phyloP scores from a whole-genome alignment of 2,113 vertebrate genomes.

The Pholis gunnellus region DNA sequence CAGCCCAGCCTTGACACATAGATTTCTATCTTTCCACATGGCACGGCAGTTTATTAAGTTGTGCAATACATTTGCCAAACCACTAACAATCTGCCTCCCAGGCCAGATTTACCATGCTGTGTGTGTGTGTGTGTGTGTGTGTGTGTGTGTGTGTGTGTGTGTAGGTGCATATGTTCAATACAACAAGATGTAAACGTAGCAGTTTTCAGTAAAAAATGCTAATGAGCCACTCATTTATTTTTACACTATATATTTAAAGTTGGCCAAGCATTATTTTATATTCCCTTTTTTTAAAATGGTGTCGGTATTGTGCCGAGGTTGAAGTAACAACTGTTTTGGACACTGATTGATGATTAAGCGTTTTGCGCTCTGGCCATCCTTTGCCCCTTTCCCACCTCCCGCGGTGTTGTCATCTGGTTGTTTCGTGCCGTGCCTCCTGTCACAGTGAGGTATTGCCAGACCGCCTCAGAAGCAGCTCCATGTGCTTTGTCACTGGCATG shows the following conservation, averaged over 20 bases:
- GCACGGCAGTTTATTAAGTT: background rate
- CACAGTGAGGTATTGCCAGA: constrained; percentile 56
- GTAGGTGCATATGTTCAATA: background rate
- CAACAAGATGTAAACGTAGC: background rate
- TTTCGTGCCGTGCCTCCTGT: constrained; percentile 58
- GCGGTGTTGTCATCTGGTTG: constrained; percentile 71
- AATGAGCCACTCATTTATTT: background rate
- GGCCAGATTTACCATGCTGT: constrained; percentile 10
- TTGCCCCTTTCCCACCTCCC: constrained; percentile 54
- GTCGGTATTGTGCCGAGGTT: constrained; percentile 15
- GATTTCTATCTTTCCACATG: background rate
- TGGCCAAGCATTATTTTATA: background rate
- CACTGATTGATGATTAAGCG: constrained; percentile 52
- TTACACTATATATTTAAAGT: background rate
- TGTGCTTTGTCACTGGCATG: constrained; percentile 46
- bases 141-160: too few species aligned
- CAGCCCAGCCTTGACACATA: background rate
- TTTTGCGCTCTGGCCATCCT: constrained; percentile 43
- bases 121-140: too few species aligned
- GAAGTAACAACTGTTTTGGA: constrained; percentile 45
- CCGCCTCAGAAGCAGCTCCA: constrained; percentile 44
- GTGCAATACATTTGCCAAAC: background rate
- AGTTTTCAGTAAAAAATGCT: background rate
- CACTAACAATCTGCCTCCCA: background rate
- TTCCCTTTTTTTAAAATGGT: background rate